Evolutionary conservation across 1,140 invertebrate genomes (phyloP).

Genomic region (Spodoptera frugiperda): DNA sequence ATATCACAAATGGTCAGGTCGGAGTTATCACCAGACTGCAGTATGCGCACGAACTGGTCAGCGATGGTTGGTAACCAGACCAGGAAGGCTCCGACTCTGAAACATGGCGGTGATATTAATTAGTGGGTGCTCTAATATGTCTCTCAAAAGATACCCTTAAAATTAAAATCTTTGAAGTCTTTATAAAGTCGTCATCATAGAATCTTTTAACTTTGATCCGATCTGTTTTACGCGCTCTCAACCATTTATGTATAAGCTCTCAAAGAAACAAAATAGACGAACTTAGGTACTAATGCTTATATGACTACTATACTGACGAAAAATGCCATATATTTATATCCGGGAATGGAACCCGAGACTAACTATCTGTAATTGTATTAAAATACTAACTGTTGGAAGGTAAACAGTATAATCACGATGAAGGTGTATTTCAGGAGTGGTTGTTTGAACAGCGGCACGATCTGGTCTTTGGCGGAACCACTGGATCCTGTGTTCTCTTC

Average conservation of each 20-base stretch:
- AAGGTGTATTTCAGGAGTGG: conserved; percentile 71
- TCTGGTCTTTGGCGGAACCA: conserved; percentile 54
- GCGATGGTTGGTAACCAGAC: conserved; percentile 75
- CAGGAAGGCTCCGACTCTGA: conserved; percentile 67
- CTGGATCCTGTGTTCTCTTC: conserved; percentile 38
- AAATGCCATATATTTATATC: no score
- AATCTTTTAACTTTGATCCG: no score
- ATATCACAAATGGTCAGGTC: conserved; percentile 70
- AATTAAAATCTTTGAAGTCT: no score
- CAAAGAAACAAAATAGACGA: no score
- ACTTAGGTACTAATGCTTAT: no score
- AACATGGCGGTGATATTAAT: conserved; percentile 9
- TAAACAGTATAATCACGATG: conserved; percentile 64
- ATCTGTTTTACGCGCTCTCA: no score
- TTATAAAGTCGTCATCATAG: no score
- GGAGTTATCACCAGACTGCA: conserved; percentile 64
- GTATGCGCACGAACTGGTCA: conserved; percentile 66
- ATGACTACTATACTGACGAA: no score
- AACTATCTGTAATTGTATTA: not conserved
- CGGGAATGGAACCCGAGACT: no score
- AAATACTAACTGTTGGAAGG: conserved; percentile 70
- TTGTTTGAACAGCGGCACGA: conserved; percentile 66
- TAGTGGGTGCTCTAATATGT: not conserved
- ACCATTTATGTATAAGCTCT: no score
- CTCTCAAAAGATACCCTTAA: no score